Base-by-base conservation (phyloP, 1,140 invertebrate genomes). In the Drosophila kepulauana region DNA sequence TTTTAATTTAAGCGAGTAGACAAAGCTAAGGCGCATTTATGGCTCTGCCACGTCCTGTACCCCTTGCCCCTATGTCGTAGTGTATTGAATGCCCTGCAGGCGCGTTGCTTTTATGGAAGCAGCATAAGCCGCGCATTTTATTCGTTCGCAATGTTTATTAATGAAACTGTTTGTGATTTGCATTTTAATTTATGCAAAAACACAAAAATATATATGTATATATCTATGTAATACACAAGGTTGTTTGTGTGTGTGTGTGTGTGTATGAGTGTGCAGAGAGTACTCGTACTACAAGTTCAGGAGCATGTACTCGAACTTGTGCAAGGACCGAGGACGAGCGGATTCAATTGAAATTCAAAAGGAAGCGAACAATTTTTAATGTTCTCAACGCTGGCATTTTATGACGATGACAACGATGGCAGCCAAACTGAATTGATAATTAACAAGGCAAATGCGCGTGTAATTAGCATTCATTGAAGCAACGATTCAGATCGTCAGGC, bases 141-240 rank as follows among this genome's bases (percentile, higher is more conserved):
- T 75, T 67, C 74, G 61, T 81, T 80, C 28, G 85, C 85, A 85
- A 89, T 88, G 85, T 88, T 89, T 88, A 88, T 89, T 90, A 88
- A 88, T 88, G 85, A 88, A 88, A 88, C 85, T 73, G 85, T 88
- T 88, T 88, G 85, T 85, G 85, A 88, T 88, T 88, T 88, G 85
- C 85, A 88, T 88, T 85, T 89, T 89, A 89, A 88, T 88, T 88
- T 88, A 89, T 89, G 85, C 85, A 89, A 69, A 89, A 81, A 75
- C 73, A 85, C 77, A 89, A 63, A 88, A 78, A 81, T 16, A 35
- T 16, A 71, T 15, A 81, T 45, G 54, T 70, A 43, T 56, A 48
- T 45, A 41, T 64, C 20, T 45, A 33, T 64, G 20, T 72, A 20
- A 3, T 52, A 13, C 28, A 33, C 25, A 5, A 13, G 11, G 49